Evolutionary conservation across 92 coral and sea anemone species (phyloP).

Genomic region (Plumapathes pennacea): DNA sequence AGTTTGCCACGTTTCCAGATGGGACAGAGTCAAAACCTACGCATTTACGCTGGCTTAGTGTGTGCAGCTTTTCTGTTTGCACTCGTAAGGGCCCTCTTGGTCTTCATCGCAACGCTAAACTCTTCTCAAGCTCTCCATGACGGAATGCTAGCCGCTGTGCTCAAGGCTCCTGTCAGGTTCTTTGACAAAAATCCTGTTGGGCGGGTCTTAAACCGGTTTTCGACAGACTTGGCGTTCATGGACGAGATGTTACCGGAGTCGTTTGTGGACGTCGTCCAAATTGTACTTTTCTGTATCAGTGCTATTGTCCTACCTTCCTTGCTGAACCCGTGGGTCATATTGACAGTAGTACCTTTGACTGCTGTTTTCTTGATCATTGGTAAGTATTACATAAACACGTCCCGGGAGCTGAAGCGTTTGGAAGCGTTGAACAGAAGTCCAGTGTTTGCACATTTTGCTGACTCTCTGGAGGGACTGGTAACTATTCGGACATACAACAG

Average conservation of each 20-base stretch:
- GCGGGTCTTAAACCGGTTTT: constrained; percentile 24
- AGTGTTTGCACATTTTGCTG: constrained; percentile 40
- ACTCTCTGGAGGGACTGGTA: constrained; percentile 47
- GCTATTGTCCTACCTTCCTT: constrained; percentile 38
- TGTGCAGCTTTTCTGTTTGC: constrained; percentile 28
- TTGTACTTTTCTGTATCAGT: constrained; percentile 34
- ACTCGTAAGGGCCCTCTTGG: constrained; percentile 38
- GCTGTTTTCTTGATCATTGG: constrained; percentile 27
- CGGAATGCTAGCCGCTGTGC: constrained; percentile 32
- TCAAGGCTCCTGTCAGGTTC: constrained; percentile 48
- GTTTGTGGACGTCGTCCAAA: constrained; percentile 54
- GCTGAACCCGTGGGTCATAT: constrained; percentile 33
- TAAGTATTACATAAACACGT: constrained; percentile 51
- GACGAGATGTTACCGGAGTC: constrained; percentile 56
- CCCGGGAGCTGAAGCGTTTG: constrained; percentile 37
- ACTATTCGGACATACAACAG: constrained; percentile 43
- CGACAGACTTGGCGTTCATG: constrained; percentile 49
- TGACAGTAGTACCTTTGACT: constrained; percentile 36
- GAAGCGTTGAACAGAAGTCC: constrained; percentile 41
- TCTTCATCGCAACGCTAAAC: constrained; percentile 44
- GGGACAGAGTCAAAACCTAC: constrained; percentile 33
- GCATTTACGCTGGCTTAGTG: constrained; percentile 50
- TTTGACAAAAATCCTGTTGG: constrained; percentile 39
- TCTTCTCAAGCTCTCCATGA: constrained; percentile 48
- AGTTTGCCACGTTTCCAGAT: constrained; percentile 21